Evolutionary conservation across 1,140 invertebrate species (phyloP).

Genomic region (Solen grandis): DNA sequence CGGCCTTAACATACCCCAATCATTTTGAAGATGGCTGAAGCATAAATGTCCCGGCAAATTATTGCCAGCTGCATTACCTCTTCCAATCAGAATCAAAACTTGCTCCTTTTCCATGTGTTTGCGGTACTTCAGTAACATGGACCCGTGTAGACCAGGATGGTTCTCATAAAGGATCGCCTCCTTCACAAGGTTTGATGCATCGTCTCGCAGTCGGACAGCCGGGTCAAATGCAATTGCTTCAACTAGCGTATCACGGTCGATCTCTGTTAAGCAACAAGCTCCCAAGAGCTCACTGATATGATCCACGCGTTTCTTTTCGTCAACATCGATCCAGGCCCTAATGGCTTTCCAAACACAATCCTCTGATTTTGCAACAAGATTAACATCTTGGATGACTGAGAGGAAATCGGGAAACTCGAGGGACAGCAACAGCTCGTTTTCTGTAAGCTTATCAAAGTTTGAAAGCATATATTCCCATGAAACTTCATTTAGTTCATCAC

Average conservation of each 20-base stretch:
- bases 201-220: slow-evolving; percentile 7
- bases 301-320: background rate
- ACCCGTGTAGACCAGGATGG: slow-evolving; percentile 30
- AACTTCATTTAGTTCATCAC: slow-evolving; percentile 5
- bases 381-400: background rate
- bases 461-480: slow-evolving; percentile 1
- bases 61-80: background rate
- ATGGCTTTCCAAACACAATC: slow-evolving; percentile 31
- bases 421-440: background rate
- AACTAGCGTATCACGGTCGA: slow-evolving; percentile 11
- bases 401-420: slow-evolving; percentile 27
- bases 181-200: slow-evolving; percentile 16
- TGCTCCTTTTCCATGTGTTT: slow-evolving; percentile 23
- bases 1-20: no score
- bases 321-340: slow-evolving; percentile 22
- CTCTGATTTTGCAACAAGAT: slow-evolving; percentile 14
- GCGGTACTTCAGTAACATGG: slow-evolving; percentile 23
- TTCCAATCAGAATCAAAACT: background rate
- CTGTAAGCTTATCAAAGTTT: slow-evolving; percentile 7
- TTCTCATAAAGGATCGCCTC: slow-evolving; percentile 9
- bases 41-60: background rate
- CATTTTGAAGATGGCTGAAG: background rate
- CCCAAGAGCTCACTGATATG: slow-evolving; percentile 8
- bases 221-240: slow-evolving; percentile 34
- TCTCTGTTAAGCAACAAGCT: slow-evolving; percentile 30